Base-by-base conservation (phyloP, 1,140 invertebrate genomes). In the Tenebrio molitor region DNA sequence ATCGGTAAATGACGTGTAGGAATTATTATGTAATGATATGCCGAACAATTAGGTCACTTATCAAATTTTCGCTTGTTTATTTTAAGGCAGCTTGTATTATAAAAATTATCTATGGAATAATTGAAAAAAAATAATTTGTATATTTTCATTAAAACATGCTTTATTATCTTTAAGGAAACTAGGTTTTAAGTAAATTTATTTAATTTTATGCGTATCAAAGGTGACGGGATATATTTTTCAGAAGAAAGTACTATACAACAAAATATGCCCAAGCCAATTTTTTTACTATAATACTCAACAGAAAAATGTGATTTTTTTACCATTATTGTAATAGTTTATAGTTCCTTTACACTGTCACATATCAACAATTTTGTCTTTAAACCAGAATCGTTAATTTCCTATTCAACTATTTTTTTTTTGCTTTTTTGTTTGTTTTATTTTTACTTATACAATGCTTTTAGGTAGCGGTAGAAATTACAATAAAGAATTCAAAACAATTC, bases 381-480 rank as follows among this genome's bases (percentile, higher is more conserved):
- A 19, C 42, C 5, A 53, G 15, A 69, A 53, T 58, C 25, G 29
- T 70, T 39, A 70, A 12, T 70, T 70, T 69, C 44, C 33, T 67
- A 72, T 66, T 21, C 50, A 29, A 58, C 12, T 12, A 39, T 39
- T 39, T 74, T 66, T 46, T 58, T 70, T 64, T 64, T 75, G 41
- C 53, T 42, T 71, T 62, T 74, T 71, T 71, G 62, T 74, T 67
- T 64, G 64, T 64, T 71, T 74, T 71, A 71, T 74, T 71, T 71
- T 64, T 58, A 58, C 50, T 58, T 58, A 58, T 58, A 71, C 50
- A 65, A 63, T 69, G 70, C 70, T 72, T 73, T 42, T 64, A 69
- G 76, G 76, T 77, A 72, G 73, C 36, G 76, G 76, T 77, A 77
- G 76, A 73, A 19, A 73, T 67, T 69, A 62, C 15, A 77, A 77